Percentiles rank a stretch among this genome's conserved stretches.
Evolutionary conservation across 2,797 vertebrate species (phyloP).

Genomic region (Peromyscus eremicus): DNA sequence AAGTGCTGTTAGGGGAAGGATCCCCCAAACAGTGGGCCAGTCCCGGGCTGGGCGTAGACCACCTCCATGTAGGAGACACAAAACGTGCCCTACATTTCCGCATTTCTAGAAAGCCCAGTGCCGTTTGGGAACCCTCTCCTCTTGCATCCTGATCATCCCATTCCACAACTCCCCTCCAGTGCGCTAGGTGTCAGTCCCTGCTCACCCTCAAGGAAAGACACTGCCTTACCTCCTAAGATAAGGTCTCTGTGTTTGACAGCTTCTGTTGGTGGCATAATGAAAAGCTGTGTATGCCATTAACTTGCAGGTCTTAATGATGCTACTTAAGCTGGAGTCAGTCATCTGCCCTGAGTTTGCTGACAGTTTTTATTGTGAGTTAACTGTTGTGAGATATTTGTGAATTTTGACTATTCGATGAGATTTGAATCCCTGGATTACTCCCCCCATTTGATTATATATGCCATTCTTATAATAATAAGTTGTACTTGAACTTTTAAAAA

Average conservation of each 20-base stretch:
- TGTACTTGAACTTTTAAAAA: background rate
- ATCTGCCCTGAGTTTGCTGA: background rate
- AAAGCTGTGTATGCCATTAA: background rate
- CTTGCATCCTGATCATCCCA: too few relatives aligned
- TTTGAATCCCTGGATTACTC: background rate
- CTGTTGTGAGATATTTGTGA: background rate
- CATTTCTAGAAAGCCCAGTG: background rate
- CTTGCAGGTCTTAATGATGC: background rate
- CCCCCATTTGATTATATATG: background rate
- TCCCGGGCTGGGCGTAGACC: background rate
- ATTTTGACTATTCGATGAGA: background rate
- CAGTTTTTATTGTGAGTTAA: background rate
- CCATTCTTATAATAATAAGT: background rate
- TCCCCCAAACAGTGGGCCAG: background rate
- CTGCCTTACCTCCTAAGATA: background rate
- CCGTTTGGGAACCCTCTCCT: background rate
- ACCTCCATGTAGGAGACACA: background rate
- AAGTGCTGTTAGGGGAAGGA: background rate
- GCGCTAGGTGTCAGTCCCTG: background rate
- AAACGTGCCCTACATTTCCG: background rate
- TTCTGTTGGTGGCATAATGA: background rate
- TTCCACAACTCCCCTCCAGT: background rate
- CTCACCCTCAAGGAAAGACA: background rate
- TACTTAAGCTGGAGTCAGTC: background rate
- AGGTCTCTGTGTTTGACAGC: background rate